Base-by-base conservation (phyloP, 2,888 invertebrate species). In the Onchidella celtica region DNA sequence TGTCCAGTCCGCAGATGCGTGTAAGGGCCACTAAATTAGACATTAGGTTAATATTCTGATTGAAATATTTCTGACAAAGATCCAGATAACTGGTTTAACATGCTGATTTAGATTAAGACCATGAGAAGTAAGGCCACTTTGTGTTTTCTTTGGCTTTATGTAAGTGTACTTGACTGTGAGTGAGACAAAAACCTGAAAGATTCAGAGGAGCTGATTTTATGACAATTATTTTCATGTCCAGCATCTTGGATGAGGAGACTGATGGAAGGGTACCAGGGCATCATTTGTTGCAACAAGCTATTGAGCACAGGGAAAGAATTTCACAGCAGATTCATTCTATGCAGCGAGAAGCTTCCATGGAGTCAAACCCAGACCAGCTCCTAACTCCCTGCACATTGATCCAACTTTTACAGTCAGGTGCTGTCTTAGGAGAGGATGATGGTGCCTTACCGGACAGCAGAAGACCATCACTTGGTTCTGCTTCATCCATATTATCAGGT, bases 271-370 rank as follows among this genome's bases (percentile, higher is more conserved):
- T 86, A 3, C 87, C 89, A 17, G 89, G 88, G 21, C 80, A 81
- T 32, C 78, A 86, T 21, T 85, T 89, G 66, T 73, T 89, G 17
- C 85, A 87, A n/a, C 85, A 87, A 66, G 85, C 86, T 6, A 82
- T 84, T 69, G 65, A 84, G 29, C 79, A 86, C 36, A 83, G 88
- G 63, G 69, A 84, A 24, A 72, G 75, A 9, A 79, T 89, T 11
- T 84, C 73, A 27, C 83, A 88, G n/a, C 85, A 85, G 17, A 81
- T 88, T 6, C 59, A 27, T 61, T 81, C 86, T n/a, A 80, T 73
- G 40, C 55, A 74, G 21, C 72, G 79, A 36, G 57, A 74, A 79
- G 69, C 57, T 40, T 68, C 72, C 59, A 72, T 24, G 80, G 21
- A 57, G 77, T 38, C 65, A 29, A 47, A 14, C 65, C 11, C 63